Conservation (phyloP, 1,140 invertebrate species). For the Drosophila ficusphila region DNA sequence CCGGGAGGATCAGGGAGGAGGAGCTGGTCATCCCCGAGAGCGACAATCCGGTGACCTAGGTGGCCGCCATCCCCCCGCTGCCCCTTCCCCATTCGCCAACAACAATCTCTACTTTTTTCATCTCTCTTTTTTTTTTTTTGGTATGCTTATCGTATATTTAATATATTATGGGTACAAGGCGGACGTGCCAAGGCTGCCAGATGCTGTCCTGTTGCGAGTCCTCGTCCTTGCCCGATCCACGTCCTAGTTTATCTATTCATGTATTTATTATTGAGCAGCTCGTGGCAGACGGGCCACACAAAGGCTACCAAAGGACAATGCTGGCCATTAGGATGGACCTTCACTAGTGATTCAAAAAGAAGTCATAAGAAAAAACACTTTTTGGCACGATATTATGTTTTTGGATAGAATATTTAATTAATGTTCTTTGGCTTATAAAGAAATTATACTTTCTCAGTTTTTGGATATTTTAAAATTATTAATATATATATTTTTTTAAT, state of each 20-base stretch:
- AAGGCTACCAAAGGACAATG: neutral
- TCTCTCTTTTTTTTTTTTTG: constrained; percentile 10
- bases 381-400: too few relatives aligned
- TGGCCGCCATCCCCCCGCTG: neutral
- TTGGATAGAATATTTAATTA: too few relatives aligned
- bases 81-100: neutral
- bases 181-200: constrained; percentile 30
- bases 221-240: neutral
- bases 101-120: constrained; percentile 11
- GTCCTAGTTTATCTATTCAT: constrained; percentile 18
- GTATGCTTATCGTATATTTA: constrained; percentile 31
- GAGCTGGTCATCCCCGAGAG: constrained; percentile 59
- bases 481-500: too few relatives aligned
- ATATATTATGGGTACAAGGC: constrained; percentile 38
- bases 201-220: constrained; percentile 14
- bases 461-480: too few relatives aligned
- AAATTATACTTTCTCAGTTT: too few relatives aligned
- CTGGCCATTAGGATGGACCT: neutral
- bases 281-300: constrained; percentile 5
- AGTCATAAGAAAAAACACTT: too few relatives aligned
- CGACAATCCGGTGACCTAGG: constrained; percentile 40
- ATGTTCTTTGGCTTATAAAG: too few relatives aligned
- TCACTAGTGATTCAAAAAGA: neutral
- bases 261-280: constrained; percentile 30
- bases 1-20: constrained; percentile 26